Percentiles rank a stretch among this genome's conserved stretches.
phyloP scores from a whole-genome alignment of 2,888 invertebrate species.

The Polyommatus icarus region DNA sequence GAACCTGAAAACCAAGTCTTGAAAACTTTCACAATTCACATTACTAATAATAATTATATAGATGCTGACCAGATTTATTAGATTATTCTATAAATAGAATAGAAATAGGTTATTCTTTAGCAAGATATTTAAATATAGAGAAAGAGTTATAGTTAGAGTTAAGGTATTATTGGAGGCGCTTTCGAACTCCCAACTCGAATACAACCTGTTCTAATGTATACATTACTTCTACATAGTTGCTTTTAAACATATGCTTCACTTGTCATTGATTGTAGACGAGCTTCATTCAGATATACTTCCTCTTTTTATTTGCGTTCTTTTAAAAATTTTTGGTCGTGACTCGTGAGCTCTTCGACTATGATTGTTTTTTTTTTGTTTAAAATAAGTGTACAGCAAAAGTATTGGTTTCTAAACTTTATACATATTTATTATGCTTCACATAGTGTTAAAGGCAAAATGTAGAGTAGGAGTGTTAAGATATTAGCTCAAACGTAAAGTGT shows the following conservation, averaged over 20 bases:
- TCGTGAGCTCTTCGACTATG: background rate
- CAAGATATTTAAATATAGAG: constrained; percentile 25
- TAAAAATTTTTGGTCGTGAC: background rate
- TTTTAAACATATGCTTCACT: background rate
- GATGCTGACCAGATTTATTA: background rate
- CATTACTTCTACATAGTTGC: constrained; percentile 9
- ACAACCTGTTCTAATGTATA: constrained; percentile 20
- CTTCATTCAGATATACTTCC: background rate
- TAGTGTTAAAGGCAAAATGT: no score
- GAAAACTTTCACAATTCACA: no score
- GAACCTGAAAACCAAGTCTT: no score
- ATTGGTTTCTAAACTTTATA: no score
- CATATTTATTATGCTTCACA: no score
- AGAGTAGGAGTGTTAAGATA: no score
- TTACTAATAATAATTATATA: background rate
- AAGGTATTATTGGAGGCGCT: background rate
- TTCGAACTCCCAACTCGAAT: constrained; percentile 11
- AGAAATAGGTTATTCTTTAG: constrained; percentile 45
- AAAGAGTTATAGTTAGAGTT: constrained; percentile 14
- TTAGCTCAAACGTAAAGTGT: no score
- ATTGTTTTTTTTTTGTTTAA: no score
- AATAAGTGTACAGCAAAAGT: no score
- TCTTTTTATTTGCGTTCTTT: background rate
- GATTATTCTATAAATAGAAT: background rate
- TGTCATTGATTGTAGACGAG: background rate